A percentile compares a stretch with the other conserved stretches of the same genome.
Evolutionary conservation across 2,797 vertebrate species (phyloP).

Genomic region (Antennarius maculatus): DNA sequence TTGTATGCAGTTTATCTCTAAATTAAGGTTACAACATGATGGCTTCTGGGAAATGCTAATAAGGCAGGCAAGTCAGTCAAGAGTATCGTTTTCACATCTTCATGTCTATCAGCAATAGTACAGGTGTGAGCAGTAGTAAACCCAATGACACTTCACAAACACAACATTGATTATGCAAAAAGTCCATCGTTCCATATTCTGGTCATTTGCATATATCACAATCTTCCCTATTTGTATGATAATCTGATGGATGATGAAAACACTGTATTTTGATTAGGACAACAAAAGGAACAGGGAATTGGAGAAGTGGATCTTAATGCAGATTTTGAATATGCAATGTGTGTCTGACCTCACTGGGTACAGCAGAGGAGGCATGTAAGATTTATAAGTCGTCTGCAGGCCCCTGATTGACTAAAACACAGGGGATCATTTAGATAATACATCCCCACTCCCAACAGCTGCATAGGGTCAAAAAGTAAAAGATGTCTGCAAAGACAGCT

Average conservation of each 20-base stretch:
- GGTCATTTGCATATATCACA: slow-evolving; percentile 75
- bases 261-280: slow-evolving; percentile 57
- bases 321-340: slow-evolving; percentile 78
- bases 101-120: slow-evolving; percentile 72
- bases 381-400: slow-evolving; percentile 77
- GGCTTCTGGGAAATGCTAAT: slow-evolving; percentile 65
- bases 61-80: slow-evolving; percentile 62
- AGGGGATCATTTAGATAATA: slow-evolving; percentile 78
- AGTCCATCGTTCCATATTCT: slow-evolving; percentile 58
- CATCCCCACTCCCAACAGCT: slow-evolving; percentile 53
- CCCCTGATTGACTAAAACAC: slow-evolving; percentile 78
- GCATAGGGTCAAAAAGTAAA: neutral
- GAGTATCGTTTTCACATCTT: slow-evolving; percentile 63
- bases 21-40: slow-evolving; percentile 50
- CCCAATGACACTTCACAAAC: slow-evolving; percentile 72
- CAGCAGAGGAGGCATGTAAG: slow-evolving; percentile 72
- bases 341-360: slow-evolving; percentile 71
- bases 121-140: slow-evolving; percentile 71
- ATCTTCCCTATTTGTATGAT: slow-evolving; percentile 74
- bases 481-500: slow-evolving; percentile 22
- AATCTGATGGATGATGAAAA: slow-evolving; percentile 66
- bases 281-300: slow-evolving; percentile 23
- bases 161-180: slow-evolving; percentile 75
- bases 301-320: slow-evolving; percentile 61
- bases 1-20: slow-evolving; percentile 34